Base-by-base conservation (phyloP, 1,140 invertebrate species). In the Armadillidium nasatum region DNA sequence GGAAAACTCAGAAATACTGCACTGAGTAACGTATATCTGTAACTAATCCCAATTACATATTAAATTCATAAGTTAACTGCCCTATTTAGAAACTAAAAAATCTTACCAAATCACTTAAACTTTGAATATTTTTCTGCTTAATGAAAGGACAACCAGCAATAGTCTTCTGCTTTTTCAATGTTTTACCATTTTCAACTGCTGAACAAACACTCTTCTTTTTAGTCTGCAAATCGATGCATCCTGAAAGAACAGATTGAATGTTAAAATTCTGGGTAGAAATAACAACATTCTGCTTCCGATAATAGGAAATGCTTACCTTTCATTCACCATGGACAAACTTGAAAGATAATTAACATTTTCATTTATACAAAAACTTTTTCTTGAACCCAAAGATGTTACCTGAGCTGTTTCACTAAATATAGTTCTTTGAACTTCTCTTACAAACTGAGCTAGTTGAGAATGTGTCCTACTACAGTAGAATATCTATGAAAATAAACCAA, bases 381-480 rank as follows among this genome's bases (percentile, higher is more conserved):
- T 87, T 2, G 96, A 98, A n/a, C 92, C 94, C 76, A 99, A 85
- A 21, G 94, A 90, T 0, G 94, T 88, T 15, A 95, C 88, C 77
- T 92, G 88, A 23, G 92, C 86, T 78, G 89, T 85, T 60, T 91
- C 85, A 43, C 86, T 87, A 86, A 92, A 97, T 7, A 89, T 88
- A 81, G 93, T 97, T 83, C 91, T 91, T 79, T 93, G 90, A 0
- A 99, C 87, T 88, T 99, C 97, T 73, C 90, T 88, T 33, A 98
- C 89, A 87, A 98, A 96, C 84, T 99, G 97, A 4, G 92, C 89
- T 33, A 99, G 85, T 84, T 99, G 97, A 10, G 96, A 98, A 86
- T 99, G 96, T 45, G 97, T 99, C 84, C 97, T 88, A 79, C 94
- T 97, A 82, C 94, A 95, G 86, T 94, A 97, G 82, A 92, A 95